These are phyloP conservation scores for Fregetta grallaria DNA, from an alignment of 2,113 vertebrate genomes.

Conservation along the genomic window DNA sequence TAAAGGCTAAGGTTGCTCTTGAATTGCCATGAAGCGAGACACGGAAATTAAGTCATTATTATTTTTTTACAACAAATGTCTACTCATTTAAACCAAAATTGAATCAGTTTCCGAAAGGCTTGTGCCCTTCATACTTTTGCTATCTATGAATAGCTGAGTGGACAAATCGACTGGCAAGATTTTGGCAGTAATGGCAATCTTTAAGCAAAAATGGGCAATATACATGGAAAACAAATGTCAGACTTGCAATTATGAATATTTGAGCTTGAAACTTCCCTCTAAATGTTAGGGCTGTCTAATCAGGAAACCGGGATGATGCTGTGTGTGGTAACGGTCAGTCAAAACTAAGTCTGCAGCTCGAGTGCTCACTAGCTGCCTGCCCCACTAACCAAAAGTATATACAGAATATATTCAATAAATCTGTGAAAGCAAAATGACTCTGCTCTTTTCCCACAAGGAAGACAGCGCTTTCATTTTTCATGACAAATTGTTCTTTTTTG, in stretches of 20 bases:
- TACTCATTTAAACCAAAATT: neutral
- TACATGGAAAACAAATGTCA: neutral
- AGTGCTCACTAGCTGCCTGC: neutral
- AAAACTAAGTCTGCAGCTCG: neutral
- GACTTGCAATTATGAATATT: neutral
- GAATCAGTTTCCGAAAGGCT: neutral
- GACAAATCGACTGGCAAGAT: neutral
- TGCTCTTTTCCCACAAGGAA: neutral
- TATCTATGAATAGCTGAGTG: neutral
- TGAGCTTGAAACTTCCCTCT: neutral
- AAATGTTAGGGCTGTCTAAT: neutral
- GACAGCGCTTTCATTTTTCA: neutral
- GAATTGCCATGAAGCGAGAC: neutral
- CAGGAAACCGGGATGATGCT: neutral
- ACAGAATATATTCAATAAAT: neutral
- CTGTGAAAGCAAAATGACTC: neutral
- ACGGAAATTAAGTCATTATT: neutral
- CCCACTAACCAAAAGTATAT: neutral
- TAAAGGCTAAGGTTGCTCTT: neutral
- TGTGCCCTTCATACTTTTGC: neutral
- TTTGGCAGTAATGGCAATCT: neutral
- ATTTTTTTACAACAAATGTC: neutral
- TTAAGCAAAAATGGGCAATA: neutral
- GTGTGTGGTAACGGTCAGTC: neutral
- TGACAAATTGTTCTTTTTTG: conserved; percentile 8